Evolutionary conservation across 1,140 invertebrate species (phyloP).

Genomic region (Drosophila nasuta): DNA sequence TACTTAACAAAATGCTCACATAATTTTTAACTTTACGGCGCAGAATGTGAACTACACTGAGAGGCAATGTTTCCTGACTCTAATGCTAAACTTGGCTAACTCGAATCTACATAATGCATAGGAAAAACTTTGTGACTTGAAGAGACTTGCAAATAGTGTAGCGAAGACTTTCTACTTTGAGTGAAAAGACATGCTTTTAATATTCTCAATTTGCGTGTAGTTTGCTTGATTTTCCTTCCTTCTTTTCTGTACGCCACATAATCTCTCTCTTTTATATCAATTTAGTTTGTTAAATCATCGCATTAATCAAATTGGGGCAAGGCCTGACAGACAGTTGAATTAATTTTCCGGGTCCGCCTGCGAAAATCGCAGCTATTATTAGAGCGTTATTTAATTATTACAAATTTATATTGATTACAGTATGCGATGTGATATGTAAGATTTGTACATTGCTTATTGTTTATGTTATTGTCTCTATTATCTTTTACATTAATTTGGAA

Average conservation of each 20-base stretch:
- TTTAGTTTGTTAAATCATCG: background rate
- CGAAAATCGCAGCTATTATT: too few relatives aligned
- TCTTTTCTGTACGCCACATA: background rate
- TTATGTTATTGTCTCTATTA: too few relatives aligned
- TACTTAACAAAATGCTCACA: background rate
- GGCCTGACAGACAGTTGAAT: too few relatives aligned
- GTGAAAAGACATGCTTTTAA: background rate
- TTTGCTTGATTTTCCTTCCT: background rate
- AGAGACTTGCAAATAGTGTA: background rate
- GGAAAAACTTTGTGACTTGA: background rate
- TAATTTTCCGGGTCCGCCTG: too few relatives aligned
- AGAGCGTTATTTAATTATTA: too few relatives aligned
- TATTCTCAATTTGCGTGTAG: background rate
- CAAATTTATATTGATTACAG: too few relatives aligned
- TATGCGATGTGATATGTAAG: too few relatives aligned
- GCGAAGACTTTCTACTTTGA: background rate
- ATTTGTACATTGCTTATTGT: too few relatives aligned
- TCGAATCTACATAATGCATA: conserved; percentile 3
- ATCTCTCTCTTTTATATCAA: background rate
- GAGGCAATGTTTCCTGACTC: background rate
- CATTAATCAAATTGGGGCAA: too few relatives aligned
- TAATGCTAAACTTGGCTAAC: background rate
- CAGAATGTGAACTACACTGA: background rate
- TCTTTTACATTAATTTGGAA: too few relatives aligned
- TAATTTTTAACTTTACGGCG: background rate